These are phyloP conservation scores for Drosophila malerkotliana DNA, from an alignment of 1,140 invertebrate genomes.

Conservation along the genomic window DNA sequence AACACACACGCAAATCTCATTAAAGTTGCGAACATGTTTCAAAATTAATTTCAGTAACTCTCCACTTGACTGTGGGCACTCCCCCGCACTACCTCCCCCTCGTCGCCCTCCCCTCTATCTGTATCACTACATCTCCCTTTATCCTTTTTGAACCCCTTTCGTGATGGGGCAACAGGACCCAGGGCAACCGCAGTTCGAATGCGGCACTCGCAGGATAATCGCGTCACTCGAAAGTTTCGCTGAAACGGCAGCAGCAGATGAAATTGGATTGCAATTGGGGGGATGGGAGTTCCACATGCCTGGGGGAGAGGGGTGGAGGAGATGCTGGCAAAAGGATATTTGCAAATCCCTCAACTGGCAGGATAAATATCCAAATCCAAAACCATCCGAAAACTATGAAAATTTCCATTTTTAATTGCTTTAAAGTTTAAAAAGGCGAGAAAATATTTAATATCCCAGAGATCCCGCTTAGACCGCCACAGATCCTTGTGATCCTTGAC, in stretches of 20 bases:
- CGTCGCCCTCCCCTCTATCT: too few relatives aligned
- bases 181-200: constrained; percentile 35
- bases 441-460: neutral
- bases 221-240: constrained; percentile 51
- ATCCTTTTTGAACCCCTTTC: neutral
- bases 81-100: neutral
- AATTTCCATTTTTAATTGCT: neutral
- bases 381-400: neutral
- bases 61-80: neutral
- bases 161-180: neutral
- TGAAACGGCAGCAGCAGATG: constrained; percentile 34
- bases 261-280: constrained; percentile 42
- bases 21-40: constrained; percentile 78
- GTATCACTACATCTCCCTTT: neutral
- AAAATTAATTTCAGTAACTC: constrained; percentile 74
- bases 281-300: neutral
- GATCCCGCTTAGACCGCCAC: neutral
- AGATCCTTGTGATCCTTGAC: constrained; percentile 1
- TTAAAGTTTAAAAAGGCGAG: neutral
- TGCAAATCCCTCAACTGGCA: neutral
- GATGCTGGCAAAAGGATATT: neutral
- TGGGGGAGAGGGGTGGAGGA: neutral
- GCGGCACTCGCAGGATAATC: constrained; percentile 57
- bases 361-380: constrained; percentile 4
- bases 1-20: constrained; percentile 65